phyloP scores from a whole-genome alignment of 2,888 invertebrate species.

The Lithophane semibrunnea region DNA sequence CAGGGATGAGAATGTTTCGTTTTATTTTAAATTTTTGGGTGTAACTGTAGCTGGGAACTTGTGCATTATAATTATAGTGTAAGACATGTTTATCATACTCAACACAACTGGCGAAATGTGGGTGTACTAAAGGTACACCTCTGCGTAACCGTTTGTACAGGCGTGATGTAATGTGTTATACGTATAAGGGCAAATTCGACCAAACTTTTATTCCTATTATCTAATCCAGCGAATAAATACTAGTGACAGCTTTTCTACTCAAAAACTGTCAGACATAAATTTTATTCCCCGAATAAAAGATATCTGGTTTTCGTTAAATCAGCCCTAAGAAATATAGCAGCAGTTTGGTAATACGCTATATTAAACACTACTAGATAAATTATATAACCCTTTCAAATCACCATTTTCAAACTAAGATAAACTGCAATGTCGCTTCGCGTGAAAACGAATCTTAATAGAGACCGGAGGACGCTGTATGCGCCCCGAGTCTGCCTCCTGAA shows the following conservation, averaged over 20 bases:
- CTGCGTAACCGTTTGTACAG: too few species aligned
- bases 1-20: neutral
- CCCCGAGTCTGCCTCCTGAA: conserved; percentile 78
- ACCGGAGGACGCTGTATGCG: conserved; percentile 61
- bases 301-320: too few species aligned
- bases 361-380: conserved; percentile 3
- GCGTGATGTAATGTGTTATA: neutral
- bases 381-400: conserved; percentile 38
- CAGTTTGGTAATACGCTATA: neutral
- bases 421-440: conserved; percentile 67
- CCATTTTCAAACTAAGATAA: conserved; percentile 66
- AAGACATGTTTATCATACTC: too few species aligned
- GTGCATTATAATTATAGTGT: neutral
- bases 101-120: too few species aligned
- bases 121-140: neutral
- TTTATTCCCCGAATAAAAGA: too few species aligned
- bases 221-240: too few species aligned
- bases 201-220: too few species aligned
- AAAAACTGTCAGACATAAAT: too few species aligned
- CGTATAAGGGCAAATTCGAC: neutral
- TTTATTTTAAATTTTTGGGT: neutral
- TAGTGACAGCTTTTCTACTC: too few species aligned
- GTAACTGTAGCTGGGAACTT: neutral
- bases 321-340: neutral
- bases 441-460: conserved; percentile 73